Base-by-base conservation (phyloP, 2,797 vertebrate genomes). In the Champsocephalus gunnari region DNA sequence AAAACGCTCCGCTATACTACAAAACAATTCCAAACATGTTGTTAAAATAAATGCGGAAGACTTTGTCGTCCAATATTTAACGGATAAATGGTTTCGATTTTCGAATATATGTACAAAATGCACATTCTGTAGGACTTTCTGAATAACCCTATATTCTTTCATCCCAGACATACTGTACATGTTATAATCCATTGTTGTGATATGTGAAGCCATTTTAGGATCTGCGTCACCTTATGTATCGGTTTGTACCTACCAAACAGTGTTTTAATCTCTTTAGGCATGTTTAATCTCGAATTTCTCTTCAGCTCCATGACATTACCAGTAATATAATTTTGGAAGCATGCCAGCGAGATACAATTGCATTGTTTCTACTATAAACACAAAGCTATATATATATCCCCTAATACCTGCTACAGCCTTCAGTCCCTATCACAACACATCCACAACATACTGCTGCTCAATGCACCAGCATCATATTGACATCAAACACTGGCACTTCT, bases 201-300 rank as follows among this genome's bases (percentile, higher is more conserved):
- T 56, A 28, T 68, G 32, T 77, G 65, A 81, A 81, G 65, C 68
- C 62, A 85, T 88, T 87, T 85, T 67, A 78, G 28, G 16, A 58
- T 11, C 32, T 13, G 5, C 43, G 11, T 78, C 34, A 48, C 3
- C 58, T 38, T 16, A 49, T 75, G 79, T 57, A 34, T 60, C 12
- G 1, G 3, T 69, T 56, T 66, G 3, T 44, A 19, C n/a, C 17
- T 34, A 45, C 21, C 17, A 56, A 49, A 51, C 9, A 10, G 19
- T 51, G 59, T 63, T 12, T 17, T 21, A 24, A 54, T 57, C 12
- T 3, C 60, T 62, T 65, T 51, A 71, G 16, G n/a, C 16, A 54
- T 55, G 17, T 73, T 77, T 64, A 79, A 75, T 75, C 48, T 47
- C 17, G 47, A 16, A 12, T n/a, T 63, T 64, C 14, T 13, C 16